Conservation (phyloP, 2,888 invertebrate species). For the Sphaerophoria rueppellii region DNA sequence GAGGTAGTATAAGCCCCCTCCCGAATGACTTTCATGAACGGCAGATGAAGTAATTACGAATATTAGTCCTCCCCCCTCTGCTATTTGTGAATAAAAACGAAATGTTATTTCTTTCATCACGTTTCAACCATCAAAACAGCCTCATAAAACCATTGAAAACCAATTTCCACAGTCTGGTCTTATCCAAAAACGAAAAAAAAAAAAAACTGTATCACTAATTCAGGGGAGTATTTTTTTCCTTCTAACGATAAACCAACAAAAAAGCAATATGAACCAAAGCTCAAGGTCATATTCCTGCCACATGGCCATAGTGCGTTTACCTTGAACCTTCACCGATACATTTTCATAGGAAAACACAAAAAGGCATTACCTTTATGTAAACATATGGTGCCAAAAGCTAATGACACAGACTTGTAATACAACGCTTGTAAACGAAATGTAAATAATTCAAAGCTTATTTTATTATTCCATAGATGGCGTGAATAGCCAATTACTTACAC, state of each 20-base stretch:
- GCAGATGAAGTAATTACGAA: too few relatives aligned
- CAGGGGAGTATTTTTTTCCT: background rate
- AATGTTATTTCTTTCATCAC: too few relatives aligned
- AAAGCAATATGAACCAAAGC: background rate
- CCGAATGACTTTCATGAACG: too few relatives aligned
- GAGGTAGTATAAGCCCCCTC: too few relatives aligned
- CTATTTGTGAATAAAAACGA: too few relatives aligned
- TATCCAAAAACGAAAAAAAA: background rate
- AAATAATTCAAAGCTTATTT: constrained; percentile 54
- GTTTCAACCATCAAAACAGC: too few relatives aligned
- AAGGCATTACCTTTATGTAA: constrained; percentile 7
- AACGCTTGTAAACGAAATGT: constrained; percentile 36
- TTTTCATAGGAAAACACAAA: background rate
- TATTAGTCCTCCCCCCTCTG: too few relatives aligned
- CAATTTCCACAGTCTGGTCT: too few relatives aligned
- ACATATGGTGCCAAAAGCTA: constrained; percentile 33
- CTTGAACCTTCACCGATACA: constrained; percentile 2
- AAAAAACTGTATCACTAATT: constrained; percentile 9
- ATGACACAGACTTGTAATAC: constrained; percentile 27
- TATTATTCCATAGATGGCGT: constrained; percentile 62
- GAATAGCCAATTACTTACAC: constrained; percentile 52
- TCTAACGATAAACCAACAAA: background rate
- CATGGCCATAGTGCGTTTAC: background rate
- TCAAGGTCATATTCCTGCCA: constrained; percentile 11
- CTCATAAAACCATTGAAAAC: too few relatives aligned